Evolutionary conservation across 2,797 vertebrate genomes (phyloP).

Genomic region (Myripristis murdjan): DNA sequence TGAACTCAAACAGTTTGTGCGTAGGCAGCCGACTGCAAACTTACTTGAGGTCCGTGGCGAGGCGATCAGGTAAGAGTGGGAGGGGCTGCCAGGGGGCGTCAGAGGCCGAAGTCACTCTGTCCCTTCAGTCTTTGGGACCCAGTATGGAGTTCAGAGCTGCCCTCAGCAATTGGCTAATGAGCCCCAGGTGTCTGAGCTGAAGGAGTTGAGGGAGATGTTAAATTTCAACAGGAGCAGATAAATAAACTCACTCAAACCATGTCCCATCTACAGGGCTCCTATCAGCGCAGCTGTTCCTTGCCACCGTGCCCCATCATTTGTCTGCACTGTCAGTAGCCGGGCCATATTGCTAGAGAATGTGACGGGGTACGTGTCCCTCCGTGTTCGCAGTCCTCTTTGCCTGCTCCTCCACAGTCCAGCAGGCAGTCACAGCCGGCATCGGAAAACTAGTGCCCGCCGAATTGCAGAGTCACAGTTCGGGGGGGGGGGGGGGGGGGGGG

Average conservation of each 20-base stretch:
- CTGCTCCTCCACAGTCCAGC: no score
- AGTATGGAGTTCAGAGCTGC: not conserved
- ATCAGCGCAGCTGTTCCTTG: no score
- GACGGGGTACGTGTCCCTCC: not conserved
- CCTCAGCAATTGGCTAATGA: no score
- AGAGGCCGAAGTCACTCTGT: conserved; percentile 4
- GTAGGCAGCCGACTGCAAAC: not conserved
- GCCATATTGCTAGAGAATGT: conserved; percentile 22
- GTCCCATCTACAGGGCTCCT: not conserved
- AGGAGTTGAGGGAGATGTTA: no score
- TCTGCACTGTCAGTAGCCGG: conserved; percentile 4
- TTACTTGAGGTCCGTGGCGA: not conserved
- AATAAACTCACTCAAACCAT: not conserved
- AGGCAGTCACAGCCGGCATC: accelerated
- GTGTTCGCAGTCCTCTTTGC: not conserved
- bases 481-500: no score
- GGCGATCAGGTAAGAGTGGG: conserved; percentile 16
- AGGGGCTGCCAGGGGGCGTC: not conserved
- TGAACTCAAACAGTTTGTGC: not conserved
- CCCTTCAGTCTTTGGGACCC: not conserved
- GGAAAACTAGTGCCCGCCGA: conserved; percentile 38
- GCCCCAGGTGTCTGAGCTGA: no score
- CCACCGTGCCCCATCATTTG: not conserved
- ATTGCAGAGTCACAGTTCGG: conserved; percentile 31
- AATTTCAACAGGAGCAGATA: no score